Evolutionary conservation across 2,888 invertebrate genomes (phyloP), one percentile per base, ranked within the genome.

Genomic region (Chrysodeixis includens): DNA sequence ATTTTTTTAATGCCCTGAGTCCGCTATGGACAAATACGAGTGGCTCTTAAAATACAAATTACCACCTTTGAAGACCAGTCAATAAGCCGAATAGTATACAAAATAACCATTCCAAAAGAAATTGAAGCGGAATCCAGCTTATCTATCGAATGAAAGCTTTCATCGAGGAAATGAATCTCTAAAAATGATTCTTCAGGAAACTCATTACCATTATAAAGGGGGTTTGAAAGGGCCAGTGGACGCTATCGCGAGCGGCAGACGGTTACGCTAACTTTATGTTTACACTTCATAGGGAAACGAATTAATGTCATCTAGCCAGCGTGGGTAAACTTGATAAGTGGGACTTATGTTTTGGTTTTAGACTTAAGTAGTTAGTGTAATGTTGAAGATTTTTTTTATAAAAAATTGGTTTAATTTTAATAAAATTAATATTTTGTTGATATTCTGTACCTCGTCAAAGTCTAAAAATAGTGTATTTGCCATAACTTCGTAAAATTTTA

Each of bases 201-300:
- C 79, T 81, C 74, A 86, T 87, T 84, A 82, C 75, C 85, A 84
- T 86, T 59, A 86, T 84, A 87, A 87, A 86, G 68, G 67, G 67
- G 66, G 62, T 68, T 66, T 26, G 49, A 58, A 78, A 75, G 76
- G 71, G 63, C 71, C 69, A 62, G 57, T 66, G 75, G 63, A 60
- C 40, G 67, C 70, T 79, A 81, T 81, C 80, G 55, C 30, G 1
- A 10, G 4, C 32, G n/a, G 16, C 76, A 81, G 75, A 55, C 56
- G 58, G 12, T 44, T 52, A 30, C 52, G 54, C 9, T 22, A 66
- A 73, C 56, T 69, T 78, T 62, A n/a, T 71, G 62, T 69, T 67
- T 63, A 67, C 68, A 35, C 55, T 72, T 26, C 30, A 59, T 56
- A 46, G 56, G 26, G 57, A 46, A 20, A 26, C 3, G 32, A 52